Evolutionary conservation across 2,888 invertebrate species (phyloP).

Genomic region (Drosophila lacicola): DNA sequence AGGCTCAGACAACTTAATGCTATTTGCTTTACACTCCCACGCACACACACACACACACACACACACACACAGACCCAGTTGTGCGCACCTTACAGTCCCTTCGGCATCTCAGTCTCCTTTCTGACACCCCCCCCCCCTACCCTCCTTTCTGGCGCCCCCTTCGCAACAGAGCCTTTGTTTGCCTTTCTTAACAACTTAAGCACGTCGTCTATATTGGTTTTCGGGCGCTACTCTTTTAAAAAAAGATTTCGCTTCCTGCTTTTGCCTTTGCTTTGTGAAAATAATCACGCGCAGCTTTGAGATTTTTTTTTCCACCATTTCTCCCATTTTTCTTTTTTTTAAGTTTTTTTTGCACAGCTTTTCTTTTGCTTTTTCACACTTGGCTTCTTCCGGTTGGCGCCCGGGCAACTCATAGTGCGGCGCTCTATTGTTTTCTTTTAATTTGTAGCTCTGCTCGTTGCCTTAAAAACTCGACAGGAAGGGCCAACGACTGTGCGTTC

Average conservation of each 20-base stretch:
- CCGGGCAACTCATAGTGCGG: conserved; percentile 30
- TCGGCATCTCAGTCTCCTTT: conserved; percentile 14
- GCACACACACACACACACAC: conserved; percentile 22
- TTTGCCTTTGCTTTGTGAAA: conserved; percentile 70
- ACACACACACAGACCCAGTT: conserved; percentile 6
- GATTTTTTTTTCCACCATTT: conserved; percentile 21
- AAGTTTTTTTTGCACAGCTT: conserved; percentile 44
- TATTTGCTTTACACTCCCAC: conserved; percentile 68
- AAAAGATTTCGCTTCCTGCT: conserved; percentile 69
- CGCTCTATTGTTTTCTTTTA: conserved; percentile 75
- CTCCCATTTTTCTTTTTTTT: conserved; percentile 12
- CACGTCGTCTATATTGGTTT: conserved; percentile 79
- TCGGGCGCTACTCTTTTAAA: conserved; percentile 62
- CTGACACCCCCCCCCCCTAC: background rate
- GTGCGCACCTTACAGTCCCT: conserved; percentile 41
- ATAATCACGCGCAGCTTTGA: conserved; percentile 76
- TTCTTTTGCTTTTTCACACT: conserved; percentile 75
- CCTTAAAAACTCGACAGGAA: conserved; percentile 31
- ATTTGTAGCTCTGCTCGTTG: conserved; percentile 59
- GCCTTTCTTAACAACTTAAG: conserved; percentile 80
- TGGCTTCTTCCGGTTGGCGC: conserved; percentile 72
- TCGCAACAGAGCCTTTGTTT: conserved; percentile 62
- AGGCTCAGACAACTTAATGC: conserved; percentile 78
- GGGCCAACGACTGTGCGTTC: conserved; percentile 24
- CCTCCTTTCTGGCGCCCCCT: background rate